Evolutionary conservation across 2,888 invertebrate genomes (phyloP), one percentile per base, ranked within the genome.

Genomic region (Sceliomorpha sp.): DNA sequence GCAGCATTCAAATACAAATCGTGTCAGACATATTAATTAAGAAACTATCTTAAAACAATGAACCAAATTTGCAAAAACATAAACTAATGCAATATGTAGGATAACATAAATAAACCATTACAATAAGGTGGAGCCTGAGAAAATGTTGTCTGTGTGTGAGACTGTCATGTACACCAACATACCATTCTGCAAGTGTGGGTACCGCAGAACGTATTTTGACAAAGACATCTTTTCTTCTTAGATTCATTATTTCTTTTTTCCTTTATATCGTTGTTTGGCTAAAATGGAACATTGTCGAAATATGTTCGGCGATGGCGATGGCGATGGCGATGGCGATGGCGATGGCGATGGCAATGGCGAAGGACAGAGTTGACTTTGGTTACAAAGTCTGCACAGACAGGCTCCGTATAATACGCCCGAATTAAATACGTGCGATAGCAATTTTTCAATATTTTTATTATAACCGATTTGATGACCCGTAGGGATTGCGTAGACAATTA

Each of bases 121-220:
- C 70, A 76, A 77, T 78, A 75, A 82, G 72, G 74, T 78, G 75
- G 78, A 86, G 81, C 83, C 73, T 79, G 80, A n/a, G n/a, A n/a
- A 83, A 77, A 81, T 83, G 81, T 87, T 86, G 88, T 88, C 84
- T 89, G 87, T 89, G 90, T 90, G 89, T 89, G 84, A 89, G 50
- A 71, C 62, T 73, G 89, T 90, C 89, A 90, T 88, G 90, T 91
- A 92, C 92, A 92, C 92, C 92, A 92, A 92, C 92, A 92, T 92
- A 92, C 92, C 92, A 92, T 92, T 91, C 91, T 91, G 87, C 86
- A 85, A 84, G 85, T 85, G 86, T 86, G 78, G 80, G 80, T 77
- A 73, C 62, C 72, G 77, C 78, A 47, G 76, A 84, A 83, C 83
- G 83, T 80, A 84, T 83, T 84, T 85, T 77, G 84, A 84, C 77